phyloP scores from a whole-genome alignment of 30 jellyfish, hydroid and myxozoan genomes.

The Hydra vulgaris region DNA sequence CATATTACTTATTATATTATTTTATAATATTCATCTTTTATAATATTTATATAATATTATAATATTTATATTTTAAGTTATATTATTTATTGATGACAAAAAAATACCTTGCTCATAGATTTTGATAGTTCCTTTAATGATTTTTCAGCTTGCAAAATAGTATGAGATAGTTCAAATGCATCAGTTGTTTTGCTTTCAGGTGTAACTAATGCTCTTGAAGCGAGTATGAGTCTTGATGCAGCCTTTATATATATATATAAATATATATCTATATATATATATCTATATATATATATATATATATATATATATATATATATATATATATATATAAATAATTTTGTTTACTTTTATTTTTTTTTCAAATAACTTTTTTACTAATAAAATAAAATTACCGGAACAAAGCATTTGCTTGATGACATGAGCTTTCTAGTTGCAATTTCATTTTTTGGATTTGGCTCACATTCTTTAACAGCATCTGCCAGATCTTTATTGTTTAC shows the following conservation, averaged over 20 bases:
- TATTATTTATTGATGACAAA: too few species aligned
- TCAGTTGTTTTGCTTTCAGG: conserved; percentile 1
- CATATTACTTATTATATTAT: too few species aligned
- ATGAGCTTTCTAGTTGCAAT: conserved; percentile 8
- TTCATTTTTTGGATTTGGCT: conserved; percentile 17
- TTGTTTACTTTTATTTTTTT: too few species aligned
- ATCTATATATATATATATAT: neutral
- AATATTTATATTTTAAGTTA: too few species aligned
- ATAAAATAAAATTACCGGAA: conserved; percentile 15
- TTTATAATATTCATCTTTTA: too few species aligned
- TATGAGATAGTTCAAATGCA: conserved; percentile 11
- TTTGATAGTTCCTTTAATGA: conserved; percentile 1
- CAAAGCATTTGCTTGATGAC: conserved; percentile 11
- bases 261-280: neutral
- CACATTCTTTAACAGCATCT: conserved; percentile 28
- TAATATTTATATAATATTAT: too few species aligned
- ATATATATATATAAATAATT: too few species aligned
- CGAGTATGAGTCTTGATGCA: conserved; percentile 14
- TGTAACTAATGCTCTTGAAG: conserved; percentile 11
- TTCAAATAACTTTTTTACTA: neutral
- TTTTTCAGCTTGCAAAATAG: conserved; percentile 29
- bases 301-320: too few species aligned
- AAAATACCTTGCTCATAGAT: conserved; percentile 19
- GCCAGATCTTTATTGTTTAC: conserved; percentile 7
- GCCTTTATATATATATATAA: neutral